Percentiles rank a stretch among this genome's conserved stretches.
Conservation (phyloP, 2,888 invertebrate species). For the Eurytoma adleriae region DNA sequence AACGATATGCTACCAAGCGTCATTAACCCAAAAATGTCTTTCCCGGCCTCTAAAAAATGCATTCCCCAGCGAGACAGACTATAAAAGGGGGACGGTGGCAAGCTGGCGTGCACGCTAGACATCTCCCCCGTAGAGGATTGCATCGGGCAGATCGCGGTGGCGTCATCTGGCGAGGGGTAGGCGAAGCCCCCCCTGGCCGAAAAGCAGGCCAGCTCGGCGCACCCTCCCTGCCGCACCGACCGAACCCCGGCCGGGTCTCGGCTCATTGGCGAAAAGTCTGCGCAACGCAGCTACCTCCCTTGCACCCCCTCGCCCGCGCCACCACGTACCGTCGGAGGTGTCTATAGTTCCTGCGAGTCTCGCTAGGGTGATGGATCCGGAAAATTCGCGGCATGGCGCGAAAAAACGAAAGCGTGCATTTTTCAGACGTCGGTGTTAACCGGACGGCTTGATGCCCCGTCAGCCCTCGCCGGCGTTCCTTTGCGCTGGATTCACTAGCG, state of each 20-base stretch:
- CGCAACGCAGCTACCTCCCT: constrained; percentile 32
- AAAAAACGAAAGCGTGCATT: constrained; percentile 30
- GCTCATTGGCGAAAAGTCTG: constrained; percentile 56
- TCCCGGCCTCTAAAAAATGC: constrained; percentile 20
- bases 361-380: constrained; percentile 65
- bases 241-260: constrained; percentile 67
- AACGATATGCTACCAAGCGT: neutral
- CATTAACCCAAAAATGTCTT: neutral
- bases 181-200: constrained; percentile 40
- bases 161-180: constrained; percentile 73
- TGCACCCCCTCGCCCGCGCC: constrained; percentile 56
- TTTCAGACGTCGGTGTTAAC: neutral
- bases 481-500: too few relatives aligned
- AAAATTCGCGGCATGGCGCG: constrained; percentile 43
- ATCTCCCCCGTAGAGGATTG: neutral
- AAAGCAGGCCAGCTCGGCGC: constrained; percentile 44
- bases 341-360: constrained; percentile 70
- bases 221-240: constrained; percentile 73
- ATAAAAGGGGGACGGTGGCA: neutral
- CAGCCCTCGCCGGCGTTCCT: too few relatives aligned
- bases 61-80: constrained; percentile 3
- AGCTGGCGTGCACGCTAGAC: neutral
- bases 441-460: too few relatives aligned
- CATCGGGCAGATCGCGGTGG: constrained; percentile 62
- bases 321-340: constrained; percentile 72